phyloP scores from a whole-genome alignment of 2,888 invertebrate species.

The Caenorhabditis sp. region DNA sequence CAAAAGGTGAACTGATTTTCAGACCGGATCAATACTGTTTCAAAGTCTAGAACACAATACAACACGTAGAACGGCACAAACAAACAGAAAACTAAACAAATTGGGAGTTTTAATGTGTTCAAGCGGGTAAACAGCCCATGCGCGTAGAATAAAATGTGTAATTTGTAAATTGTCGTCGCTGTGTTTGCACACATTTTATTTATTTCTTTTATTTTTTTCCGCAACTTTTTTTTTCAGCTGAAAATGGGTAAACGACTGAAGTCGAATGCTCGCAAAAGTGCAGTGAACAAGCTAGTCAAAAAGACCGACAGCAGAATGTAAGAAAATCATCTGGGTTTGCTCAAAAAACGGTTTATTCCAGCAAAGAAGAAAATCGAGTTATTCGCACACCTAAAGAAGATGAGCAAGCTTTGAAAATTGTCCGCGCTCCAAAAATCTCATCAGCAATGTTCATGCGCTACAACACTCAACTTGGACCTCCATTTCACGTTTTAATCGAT shows the following conservation, averaged over 20 bases:
- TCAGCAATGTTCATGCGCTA: conserved; percentile 96
- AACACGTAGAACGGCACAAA: conserved; percentile 5
- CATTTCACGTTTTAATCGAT: conserved; percentile 93
- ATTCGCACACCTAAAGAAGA: conserved; percentile 66
- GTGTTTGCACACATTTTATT: not conserved
- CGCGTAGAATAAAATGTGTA: conserved; percentile 11
- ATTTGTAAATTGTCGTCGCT: not conserved
- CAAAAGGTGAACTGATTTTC: too few species aligned
- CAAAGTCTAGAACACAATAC: too few species aligned
- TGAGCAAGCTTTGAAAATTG: conserved; percentile 63
- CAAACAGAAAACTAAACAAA: not conserved
- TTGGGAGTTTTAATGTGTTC: not conserved
- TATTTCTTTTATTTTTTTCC: not conserved
- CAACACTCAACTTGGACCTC: conserved; percentile 96
- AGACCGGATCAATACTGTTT: too few species aligned
- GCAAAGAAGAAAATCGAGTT: conserved; percentile 65
- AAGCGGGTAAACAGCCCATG: not conserved
- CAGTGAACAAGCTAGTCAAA: conserved; percentile 64
- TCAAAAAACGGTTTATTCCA: conserved; percentile 40
- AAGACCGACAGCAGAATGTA: conserved; percentile 68
- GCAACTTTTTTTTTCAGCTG: too few species aligned
- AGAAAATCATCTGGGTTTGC: conserved; percentile 22
- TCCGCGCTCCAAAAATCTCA: conserved; percentile 68
- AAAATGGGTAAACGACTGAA: conserved; percentile 58
- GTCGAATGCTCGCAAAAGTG: conserved; percentile 44